Evolutionary conservation across 2,797 vertebrate genomes (phyloP), one percentile per base, ranked within the genome.

Genomic region (Poeciliopsis gracilis): DNA sequence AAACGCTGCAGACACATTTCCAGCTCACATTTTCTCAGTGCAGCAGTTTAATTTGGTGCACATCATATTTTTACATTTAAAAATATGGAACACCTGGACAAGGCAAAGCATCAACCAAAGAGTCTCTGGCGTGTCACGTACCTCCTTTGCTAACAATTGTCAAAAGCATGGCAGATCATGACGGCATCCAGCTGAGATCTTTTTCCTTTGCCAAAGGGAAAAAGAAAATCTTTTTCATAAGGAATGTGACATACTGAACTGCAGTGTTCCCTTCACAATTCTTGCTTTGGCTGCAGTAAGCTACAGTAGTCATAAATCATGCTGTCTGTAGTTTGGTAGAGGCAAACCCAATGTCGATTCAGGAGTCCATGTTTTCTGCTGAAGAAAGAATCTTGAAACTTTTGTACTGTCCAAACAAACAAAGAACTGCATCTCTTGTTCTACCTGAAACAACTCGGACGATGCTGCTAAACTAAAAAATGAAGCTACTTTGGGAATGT

Each of bases 381-480:
- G 33, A 41, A 41, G 20, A 41, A 38, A 41, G 36, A 41, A 67
- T 67, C 36, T 67, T 67, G 5, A 70, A 45, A 28, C 25, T 46
- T 70, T 70, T 46, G 38, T 28, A 28, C 91, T 92, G 86, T 82
- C 91, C 88, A 92, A 91, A 92, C 92, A 92, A 93, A 92, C 82
- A 75, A 6, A 51, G 70, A 84, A 79, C 90, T 91, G 88, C 88
- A 88, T 84, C 90, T 85, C 84, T 83, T 77, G 86, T 92, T 77
- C 77, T 72, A 78, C 61, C 25, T 69, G 47, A 88, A 86, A 81
- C 84, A 73, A 75, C 87, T 82, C 79, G 74, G 80, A 88, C 90
- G 87, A 78, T 9, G 28, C 82, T 84, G 72, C 59, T 49, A 86
- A 79, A 75, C 82, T 2, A 12, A 16, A 78, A 88, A 91, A 86